A percentile compares a stretch with the other conserved stretches of the same genome.
phyloP scores from a whole-genome alignment of 2,888 invertebrate species.

The Gonocerus acuteangulatus region DNA sequence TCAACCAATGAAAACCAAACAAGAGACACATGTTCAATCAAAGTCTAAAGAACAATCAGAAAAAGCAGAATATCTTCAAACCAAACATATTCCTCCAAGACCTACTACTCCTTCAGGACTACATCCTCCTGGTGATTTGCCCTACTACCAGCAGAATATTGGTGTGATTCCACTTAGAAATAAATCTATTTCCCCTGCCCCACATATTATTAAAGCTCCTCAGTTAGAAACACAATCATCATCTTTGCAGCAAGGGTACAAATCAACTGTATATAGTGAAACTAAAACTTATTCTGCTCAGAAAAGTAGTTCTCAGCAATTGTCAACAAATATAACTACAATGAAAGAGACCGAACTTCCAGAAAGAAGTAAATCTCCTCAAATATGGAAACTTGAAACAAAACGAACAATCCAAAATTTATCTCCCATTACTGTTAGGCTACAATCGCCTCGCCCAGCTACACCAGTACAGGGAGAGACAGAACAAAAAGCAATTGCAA shows the following conservation, averaged over 20 bases:
- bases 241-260: conserved; percentile 5
- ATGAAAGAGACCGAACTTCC: neutral
- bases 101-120: conserved; percentile 38
- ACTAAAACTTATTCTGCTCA: conserved; percentile 17
- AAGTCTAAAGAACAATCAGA: neutral
- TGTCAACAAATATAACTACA: neutral
- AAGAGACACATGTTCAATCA: neutral
- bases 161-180: conserved; percentile 37
- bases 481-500: conserved; percentile 27
- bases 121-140: conserved; percentile 68
- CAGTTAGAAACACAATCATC: neutral
- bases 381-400: conserved; percentile 30
- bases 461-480: conserved; percentile 28
- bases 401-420: conserved; percentile 31
- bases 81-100: conserved; percentile 14
- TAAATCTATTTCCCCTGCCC: conserved; percentile 35
- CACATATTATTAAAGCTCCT: conserved; percentile 36
- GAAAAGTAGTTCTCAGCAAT: neutral
- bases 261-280: conserved; percentile 17
- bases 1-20: conserved; percentile 6
- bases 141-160: conserved; percentile 57
- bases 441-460: conserved; percentile 32
- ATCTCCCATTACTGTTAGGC: conserved; percentile 34
- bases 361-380: conserved; percentile 19
- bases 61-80: conserved; percentile 5